Percentiles rank a stretch among this genome's conserved stretches.
These are phyloP conservation scores for Argopecten irradians DNA, from an alignment of 1,140 invertebrate species.

Conservation along the genomic window DNA sequence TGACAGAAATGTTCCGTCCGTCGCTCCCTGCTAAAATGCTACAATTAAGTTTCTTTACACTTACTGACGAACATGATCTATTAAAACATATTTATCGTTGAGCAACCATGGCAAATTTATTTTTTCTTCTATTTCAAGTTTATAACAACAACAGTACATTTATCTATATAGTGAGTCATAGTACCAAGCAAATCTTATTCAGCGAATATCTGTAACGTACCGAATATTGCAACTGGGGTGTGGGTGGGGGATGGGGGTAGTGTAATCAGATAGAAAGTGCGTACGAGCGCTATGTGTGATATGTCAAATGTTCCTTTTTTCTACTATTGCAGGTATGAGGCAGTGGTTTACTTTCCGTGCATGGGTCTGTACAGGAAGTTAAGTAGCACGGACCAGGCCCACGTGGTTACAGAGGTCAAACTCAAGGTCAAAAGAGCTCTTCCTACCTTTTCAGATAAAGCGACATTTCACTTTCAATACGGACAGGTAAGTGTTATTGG, in stretches of 20 bases:
- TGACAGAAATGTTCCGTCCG: not conserved
- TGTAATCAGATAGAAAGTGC: not conserved
- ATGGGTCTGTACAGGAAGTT: constrained; percentile 35
- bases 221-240: not conserved
- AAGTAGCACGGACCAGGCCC: not conserved
- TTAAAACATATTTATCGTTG: too few relatives aligned
- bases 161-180: too few relatives aligned
- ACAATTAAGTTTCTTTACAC: too few relatives aligned
- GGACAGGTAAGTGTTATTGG: not conserved
- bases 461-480: not conserved
- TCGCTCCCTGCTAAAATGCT: too few relatives aligned
- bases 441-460: not conserved
- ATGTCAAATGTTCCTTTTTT: not conserved
- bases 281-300: not conserved
- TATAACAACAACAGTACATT: too few relatives aligned
- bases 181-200: too few relatives aligned
- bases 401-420: not conserved
- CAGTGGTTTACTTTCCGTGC: constrained; percentile 36
- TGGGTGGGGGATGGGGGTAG: not conserved
- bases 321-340: constrained; percentile 31
- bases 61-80: too few relatives aligned
- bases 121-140: too few relatives aligned
- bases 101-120: too few relatives aligned
- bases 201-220: too few relatives aligned
- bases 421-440: constrained; percentile 12